Percentiles rank a stretch among this genome's conserved stretches.
phyloP scores from a whole-genome alignment of 2,888 invertebrate species.

The Dendrolimus pini region DNA sequence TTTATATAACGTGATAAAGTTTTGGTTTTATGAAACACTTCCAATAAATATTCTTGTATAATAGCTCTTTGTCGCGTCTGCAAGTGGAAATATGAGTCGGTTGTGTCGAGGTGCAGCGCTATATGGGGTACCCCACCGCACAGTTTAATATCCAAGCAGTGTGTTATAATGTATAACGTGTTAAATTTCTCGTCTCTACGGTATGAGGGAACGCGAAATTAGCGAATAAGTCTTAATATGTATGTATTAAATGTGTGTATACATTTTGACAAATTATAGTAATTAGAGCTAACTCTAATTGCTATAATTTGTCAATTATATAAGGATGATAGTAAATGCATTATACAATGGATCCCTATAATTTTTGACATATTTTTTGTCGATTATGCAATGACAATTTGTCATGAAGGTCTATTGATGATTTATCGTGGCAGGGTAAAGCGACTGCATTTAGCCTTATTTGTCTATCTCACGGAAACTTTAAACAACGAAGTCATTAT shows the following conservation, averaged over 20 bases:
- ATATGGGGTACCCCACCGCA: conserved; percentile 26
- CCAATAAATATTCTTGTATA: conserved; percentile 4
- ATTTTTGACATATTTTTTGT: too few relatives aligned
- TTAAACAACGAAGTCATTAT: too few relatives aligned
- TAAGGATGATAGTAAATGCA: too few relatives aligned
- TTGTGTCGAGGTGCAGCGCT: conserved; percentile 22
- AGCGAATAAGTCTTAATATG: conserved; percentile 42
- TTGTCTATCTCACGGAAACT: too few relatives aligned
- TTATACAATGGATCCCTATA: too few relatives aligned
- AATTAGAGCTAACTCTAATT: too few relatives aligned
- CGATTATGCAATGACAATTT: too few relatives aligned
- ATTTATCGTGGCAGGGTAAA: too few relatives aligned
- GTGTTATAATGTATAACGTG: conserved; percentile 46
- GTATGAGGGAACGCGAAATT: conserved; percentile 49
- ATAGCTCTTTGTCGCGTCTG: conserved; percentile 20
- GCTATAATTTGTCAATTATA: too few relatives aligned
- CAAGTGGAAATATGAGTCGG: conserved; percentile 46
- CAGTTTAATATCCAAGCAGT: conserved; percentile 51
- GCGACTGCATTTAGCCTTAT: too few relatives aligned
- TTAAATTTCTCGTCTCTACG: conserved; percentile 40
- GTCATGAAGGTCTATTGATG: too few relatives aligned
- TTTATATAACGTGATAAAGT: neutral
- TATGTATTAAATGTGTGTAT: conserved; percentile 4
- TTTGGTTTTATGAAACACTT: neutral
- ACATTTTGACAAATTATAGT: too few relatives aligned